Percentiles rank a stretch among this genome's conserved stretches.
Conservation (phyloP, 2,888 invertebrate genomes). For the Apodemia mormo region DNA sequence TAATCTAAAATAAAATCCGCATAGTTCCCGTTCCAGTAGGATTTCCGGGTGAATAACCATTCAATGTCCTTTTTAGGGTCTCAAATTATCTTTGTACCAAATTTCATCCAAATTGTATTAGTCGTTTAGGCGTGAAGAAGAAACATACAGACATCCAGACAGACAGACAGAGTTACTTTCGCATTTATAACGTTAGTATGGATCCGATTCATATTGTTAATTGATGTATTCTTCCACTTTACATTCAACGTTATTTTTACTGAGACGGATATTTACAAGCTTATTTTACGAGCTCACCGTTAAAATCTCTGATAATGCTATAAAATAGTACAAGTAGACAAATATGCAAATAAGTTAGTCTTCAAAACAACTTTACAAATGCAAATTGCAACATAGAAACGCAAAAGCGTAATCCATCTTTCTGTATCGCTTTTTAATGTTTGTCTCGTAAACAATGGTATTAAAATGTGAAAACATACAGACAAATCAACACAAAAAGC, state of each 20-base stretch:
- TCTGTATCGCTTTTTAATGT: constrained; percentile 33
- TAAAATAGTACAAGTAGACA: constrained; percentile 8
- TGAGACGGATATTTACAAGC: neutral
- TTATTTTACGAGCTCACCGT: neutral
- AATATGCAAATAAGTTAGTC: constrained; percentile 27
- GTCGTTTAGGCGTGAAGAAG: too few species aligned
- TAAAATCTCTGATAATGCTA: neutral
- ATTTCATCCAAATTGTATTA: too few species aligned
- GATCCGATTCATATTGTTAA: too few species aligned
- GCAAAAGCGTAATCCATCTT: constrained; percentile 34
- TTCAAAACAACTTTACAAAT: constrained; percentile 33
- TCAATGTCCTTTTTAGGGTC: too few species aligned
- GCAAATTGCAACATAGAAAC: constrained; percentile 35
- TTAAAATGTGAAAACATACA: constrained; percentile 40
- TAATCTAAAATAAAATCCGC: too few species aligned
- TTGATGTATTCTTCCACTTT: neutral
- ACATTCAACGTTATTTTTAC: neutral
- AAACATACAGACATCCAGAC: too few species aligned
- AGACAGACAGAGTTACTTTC: too few species aligned
- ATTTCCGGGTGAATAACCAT: too few species aligned
- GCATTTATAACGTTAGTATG: too few species aligned
- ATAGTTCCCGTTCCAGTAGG: too few species aligned
- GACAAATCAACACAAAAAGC: constrained; percentile 43
- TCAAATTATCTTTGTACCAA: too few species aligned
- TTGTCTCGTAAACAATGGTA: constrained; percentile 37